A percentile compares a stretch with the other conserved stretches of the same genome.
These are phyloP conservation scores for Caranx ignobilis DNA, from an alignment of 2,113 vertebrate species.

Conservation along the genomic window DNA sequence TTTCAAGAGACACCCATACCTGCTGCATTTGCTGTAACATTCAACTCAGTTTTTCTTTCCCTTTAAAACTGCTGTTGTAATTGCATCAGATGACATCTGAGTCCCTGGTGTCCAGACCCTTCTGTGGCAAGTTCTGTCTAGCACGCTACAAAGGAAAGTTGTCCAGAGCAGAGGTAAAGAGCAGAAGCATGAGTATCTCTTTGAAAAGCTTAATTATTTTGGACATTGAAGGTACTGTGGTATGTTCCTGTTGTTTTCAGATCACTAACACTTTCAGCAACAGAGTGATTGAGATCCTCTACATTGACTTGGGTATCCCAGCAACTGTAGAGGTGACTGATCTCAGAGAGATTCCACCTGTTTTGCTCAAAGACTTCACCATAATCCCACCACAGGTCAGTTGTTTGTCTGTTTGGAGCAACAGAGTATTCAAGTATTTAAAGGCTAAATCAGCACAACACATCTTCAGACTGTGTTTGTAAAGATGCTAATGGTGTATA, in stretches of 20 bases:
- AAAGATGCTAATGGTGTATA: neutral
- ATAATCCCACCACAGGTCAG: constrained; percentile 92
- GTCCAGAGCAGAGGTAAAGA: constrained; percentile 93
- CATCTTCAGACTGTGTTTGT: neutral
- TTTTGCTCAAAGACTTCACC: constrained; percentile 86
- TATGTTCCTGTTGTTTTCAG: constrained; percentile 75
- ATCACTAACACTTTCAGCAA: constrained; percentile 90
- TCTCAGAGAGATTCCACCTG: constrained; percentile 90
- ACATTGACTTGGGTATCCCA: constrained; percentile 89
- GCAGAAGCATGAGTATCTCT: neutral
- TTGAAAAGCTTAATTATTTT: neutral
- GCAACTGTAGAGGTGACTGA: constrained; percentile 92
- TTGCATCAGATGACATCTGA: constrained; percentile 83
- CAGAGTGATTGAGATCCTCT: constrained; percentile 89
- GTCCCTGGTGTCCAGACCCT: constrained; percentile 88
- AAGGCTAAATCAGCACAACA: neutral
- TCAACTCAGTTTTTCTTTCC: neutral
- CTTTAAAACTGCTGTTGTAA: neutral
- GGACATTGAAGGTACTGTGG: neutral
- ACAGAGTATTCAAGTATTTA: too few relatives aligned
- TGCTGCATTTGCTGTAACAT: neutral
- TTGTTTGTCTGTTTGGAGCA: neutral
- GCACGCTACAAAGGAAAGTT: constrained; percentile 90
- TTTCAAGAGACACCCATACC: neutral
- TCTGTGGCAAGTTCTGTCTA: constrained; percentile 93